Conservation (phyloP, 1,140 invertebrate genomes). For the Papilio glaucus region DNA sequence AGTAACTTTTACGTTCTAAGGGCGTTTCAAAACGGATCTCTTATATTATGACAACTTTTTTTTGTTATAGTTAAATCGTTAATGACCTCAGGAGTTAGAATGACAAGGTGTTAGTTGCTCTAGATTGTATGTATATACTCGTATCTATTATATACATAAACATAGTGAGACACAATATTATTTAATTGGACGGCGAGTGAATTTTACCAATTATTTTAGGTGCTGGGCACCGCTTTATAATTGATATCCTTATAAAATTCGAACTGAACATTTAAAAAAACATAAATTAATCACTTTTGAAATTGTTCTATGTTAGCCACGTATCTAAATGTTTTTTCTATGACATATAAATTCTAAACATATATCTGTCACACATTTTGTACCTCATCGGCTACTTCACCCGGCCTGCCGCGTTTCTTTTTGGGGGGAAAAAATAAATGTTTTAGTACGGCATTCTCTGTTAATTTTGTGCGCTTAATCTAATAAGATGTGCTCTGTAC, state of each 20-base stretch:
- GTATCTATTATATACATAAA: slow-evolving; percentile 38
- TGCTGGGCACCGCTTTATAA: slow-evolving; percentile 46
- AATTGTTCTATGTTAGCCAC: slow-evolving; percentile 80
- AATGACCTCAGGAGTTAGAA: slow-evolving; percentile 56
- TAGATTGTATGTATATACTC: slow-evolving; percentile 43
- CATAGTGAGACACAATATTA: slow-evolving; percentile 38
- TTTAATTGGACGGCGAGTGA: slow-evolving; percentile 15
- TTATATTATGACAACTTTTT: not conserved
- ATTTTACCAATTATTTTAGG: slow-evolving; percentile 53
- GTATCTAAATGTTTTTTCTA: slow-evolving; percentile 70
- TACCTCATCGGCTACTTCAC: slow-evolving; percentile 77
- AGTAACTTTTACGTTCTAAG: too few relatives aligned
- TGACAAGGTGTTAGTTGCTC: slow-evolving; percentile 69
- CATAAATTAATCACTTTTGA: slow-evolving; percentile 65
- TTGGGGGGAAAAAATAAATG: slow-evolving; percentile 74
- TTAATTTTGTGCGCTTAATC: slow-evolving; percentile 69
- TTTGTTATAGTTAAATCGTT: slow-evolving; percentile 25
- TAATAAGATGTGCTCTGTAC: slow-evolving; percentile 47
- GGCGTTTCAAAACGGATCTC: not conserved
- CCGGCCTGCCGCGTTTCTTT: slow-evolving; percentile 80
- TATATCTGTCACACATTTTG: slow-evolving; percentile 77
- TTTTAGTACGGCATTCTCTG: slow-evolving; percentile 77
- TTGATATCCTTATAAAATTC: slow-evolving; percentile 42
- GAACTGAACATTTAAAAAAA: slow-evolving; percentile 39
- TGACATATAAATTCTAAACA: slow-evolving; percentile 78